Base-by-base conservation (phyloP, 2,888 invertebrate species). In the Hemistola chrysoprasaria region DNA sequence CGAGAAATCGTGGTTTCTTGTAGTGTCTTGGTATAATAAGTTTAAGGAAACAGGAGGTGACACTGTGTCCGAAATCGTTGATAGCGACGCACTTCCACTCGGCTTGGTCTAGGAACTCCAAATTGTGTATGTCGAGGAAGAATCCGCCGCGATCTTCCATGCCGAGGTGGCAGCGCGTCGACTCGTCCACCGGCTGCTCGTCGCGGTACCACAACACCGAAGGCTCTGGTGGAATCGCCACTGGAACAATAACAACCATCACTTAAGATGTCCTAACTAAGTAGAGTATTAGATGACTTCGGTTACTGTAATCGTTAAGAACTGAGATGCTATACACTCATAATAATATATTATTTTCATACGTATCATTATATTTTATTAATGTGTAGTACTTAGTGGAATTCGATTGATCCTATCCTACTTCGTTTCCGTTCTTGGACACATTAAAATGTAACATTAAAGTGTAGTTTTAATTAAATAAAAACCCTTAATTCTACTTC, bases 81-180 rank as follows among this genome's bases (percentile, higher is more conserved):
- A 93, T 92, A 4, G 96, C 96, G 1, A 97, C 93, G 70, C 96
- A 97, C 73, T 96, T 97, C 97, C 97, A 97, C 69, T 97, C 96
- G 0, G 96, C 96, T 80, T 96, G 96, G 71, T 97, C 97, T 41
- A 93, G 90, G 62, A 96, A 93, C 75, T 96, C 95, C 0, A 96
- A 90, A 43, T 91, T 90, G 37, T 90, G 90, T 23, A 97, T 92
- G 61, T 95, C 93, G 49, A 97, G 86, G 66, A 92, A 92, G 72
- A 93, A 95, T 8, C 90, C 85, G 9, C 95, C 95, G 25, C 92
- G 87, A 11, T 93, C 92, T 66, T 95, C 95, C 37, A 91, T 91
- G 34, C 86, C 90, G 26, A 93, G 90, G 50, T 91, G 90, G 66
- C 95, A 96, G 30, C 93, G 92, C 46, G 90, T 86, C 0, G 90